Percentiles rank a stretch among this genome's conserved stretches.
phyloP scores from a whole-genome alignment of 2,888 invertebrate species.

The Caenorhabditis virilis region DNA sequence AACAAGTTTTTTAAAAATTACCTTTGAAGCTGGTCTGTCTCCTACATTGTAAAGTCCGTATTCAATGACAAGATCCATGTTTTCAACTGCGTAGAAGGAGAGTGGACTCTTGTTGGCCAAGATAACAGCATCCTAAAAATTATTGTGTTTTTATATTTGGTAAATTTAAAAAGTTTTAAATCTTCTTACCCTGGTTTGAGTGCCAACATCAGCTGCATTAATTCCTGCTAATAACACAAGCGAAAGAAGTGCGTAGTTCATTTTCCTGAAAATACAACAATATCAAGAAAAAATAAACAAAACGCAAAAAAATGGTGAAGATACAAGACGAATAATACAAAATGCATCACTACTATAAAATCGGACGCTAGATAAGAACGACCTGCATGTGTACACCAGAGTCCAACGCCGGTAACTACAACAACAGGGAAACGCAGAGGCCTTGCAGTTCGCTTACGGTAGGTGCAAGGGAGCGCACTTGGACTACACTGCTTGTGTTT shows the following conservation, averaged over 20 bases:
- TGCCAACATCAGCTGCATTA: constrained; percentile 4
- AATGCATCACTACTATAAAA: not conserved
- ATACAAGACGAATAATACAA: not conserved
- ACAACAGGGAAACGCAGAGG: constrained; percentile 23
- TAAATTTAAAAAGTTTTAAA: no score
- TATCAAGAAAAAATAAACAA: not conserved
- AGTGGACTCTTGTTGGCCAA: constrained; percentile 90
- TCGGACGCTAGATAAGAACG: no score
- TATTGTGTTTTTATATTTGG: no score
- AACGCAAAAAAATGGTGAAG: not conserved
- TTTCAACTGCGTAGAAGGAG: constrained; percentile 93
- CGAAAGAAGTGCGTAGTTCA: constrained; percentile 1
- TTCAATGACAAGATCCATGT: constrained; percentile 91
- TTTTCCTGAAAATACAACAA: constrained; percentile 8
- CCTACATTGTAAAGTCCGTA: constrained; percentile 93
- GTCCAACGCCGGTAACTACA: not conserved
- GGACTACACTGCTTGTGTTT: constrained; percentile 1
- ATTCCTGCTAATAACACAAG: not conserved
- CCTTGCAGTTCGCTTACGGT: constrained; percentile 52
- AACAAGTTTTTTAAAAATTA: no score
- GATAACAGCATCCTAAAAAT: constrained; percentile 76
- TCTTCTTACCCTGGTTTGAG: constrained; percentile 3
- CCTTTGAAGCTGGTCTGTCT: constrained; percentile 69
- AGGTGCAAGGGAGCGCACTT: not conserved
- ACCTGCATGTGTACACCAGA: no score